These are phyloP conservation scores for Felis chaus DNA, from an alignment of 2,113 vertebrate species.

Conservation along the genomic window DNA sequence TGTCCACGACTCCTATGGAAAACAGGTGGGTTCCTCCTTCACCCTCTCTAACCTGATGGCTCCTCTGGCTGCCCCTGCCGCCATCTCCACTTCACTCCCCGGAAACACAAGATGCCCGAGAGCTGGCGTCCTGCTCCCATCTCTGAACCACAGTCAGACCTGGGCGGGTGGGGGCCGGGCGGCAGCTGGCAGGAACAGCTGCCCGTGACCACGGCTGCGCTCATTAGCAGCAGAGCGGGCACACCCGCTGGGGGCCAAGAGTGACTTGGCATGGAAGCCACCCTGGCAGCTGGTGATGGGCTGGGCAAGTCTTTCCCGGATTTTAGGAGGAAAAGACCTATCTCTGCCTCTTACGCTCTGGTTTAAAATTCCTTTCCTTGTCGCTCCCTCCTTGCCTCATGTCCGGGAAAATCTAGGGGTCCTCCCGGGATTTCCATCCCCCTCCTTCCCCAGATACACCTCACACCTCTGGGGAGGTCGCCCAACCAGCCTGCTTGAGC, in stretches of 20 bases:
- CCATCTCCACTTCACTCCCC: neutral
- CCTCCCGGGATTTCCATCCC: neutral
- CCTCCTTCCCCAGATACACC: neutral
- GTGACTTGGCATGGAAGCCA: neutral
- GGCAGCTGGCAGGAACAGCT: neutral
- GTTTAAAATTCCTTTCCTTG: neutral
- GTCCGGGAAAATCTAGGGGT: neutral
- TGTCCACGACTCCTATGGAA: conserved; percentile 97
- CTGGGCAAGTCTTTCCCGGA: neutral
- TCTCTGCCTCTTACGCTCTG: neutral
- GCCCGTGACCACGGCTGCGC: neutral
- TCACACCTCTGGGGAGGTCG: too few species aligned
- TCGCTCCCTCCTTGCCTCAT: neutral
- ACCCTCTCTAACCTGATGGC: neutral
- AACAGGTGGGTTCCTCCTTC: conserved; percentile 87
- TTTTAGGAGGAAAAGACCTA: neutral
- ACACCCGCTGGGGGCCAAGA: fast-evolving
- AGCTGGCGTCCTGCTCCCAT: neutral
- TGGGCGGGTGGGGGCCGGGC: neutral
- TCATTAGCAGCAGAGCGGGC: neutral
- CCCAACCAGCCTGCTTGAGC: neutral
- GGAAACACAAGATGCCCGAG: neutral
- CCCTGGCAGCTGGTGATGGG: neutral
- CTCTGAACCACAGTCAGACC: neutral
- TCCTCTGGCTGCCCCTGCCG: neutral